Base-by-base conservation (phyloP, 2,888 invertebrate species). In the Tetheella fluctuosa region DNA sequence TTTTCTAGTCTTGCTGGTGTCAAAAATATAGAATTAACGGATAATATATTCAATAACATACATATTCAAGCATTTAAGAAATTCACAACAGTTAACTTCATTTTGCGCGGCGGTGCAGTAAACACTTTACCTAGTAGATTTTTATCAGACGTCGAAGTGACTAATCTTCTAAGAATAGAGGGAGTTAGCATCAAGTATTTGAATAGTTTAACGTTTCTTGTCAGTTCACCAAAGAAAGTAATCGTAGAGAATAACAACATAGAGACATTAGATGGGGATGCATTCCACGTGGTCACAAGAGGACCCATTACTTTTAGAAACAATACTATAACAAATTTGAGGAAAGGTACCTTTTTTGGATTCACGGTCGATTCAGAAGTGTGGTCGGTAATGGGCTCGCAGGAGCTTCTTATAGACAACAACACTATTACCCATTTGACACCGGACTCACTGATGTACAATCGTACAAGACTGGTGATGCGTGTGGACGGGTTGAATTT, bases 1-100 rank as follows among this genome's bases (percentile, higher is more conserved):
- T 96, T 97, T 80, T 95, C 96, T 63, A 96, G 96, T 81, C 93
- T 97, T 53, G 91, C 94, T 55, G 94, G 95, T 71, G 94, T 95
- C 57, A 94, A 95, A 71, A 94, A 92, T 58, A 93, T 97, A 62
- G 94, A 94, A 68, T 88, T 97, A 67, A 91, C 90, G 37, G 94
- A 95, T 71, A 95, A 95, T 61, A 81, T 83, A 2, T 92, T 96
- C 54, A 90, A 94, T 52, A 93, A 90, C 57, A 93, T 97, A 55
- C 95, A 96, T 69, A 94, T 94, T 52, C 95, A 97, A 86, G 95
- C 96, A 2, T 97, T 97, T 76, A 97, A 97, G 77, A 96, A 96
- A 85, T 96, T 97, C 78, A 94, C 95, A 28, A 94, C 96, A 0
- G 94, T 94, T 39, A 94, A 94, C 68, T 93, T 97, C 66, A 90